Percentiles rank a stretch among this genome's conserved stretches.
Conservation (phyloP, 2,888 invertebrate species). For the Eilema griseolum region DNA sequence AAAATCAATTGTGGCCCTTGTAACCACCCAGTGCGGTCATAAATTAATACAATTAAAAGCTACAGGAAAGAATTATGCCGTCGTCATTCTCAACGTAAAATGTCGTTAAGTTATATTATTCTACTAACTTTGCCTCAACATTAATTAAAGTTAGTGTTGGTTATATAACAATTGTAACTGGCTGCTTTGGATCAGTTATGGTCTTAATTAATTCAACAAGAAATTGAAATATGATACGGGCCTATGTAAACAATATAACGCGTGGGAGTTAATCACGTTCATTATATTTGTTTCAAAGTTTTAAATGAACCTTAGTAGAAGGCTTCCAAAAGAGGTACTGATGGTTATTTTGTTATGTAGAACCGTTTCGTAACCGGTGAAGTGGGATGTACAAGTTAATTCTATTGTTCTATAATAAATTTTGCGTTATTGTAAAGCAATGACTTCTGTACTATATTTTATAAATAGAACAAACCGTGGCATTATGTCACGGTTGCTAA, state of each 20-base stretch:
- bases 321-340: background rate
- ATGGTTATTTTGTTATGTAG: background rate
- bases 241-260: constrained; percentile 20
- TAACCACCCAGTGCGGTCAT: constrained; percentile 74
- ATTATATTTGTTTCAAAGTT: background rate
- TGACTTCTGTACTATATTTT: too few relatives aligned
- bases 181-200: constrained; percentile 36
- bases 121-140: constrained; percentile 46
- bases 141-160: constrained; percentile 49
- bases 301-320: constrained; percentile 6
- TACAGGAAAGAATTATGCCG: constrained; percentile 50
- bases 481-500: too few relatives aligned
- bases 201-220: constrained; percentile 48
- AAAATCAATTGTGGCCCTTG: constrained; percentile 64
- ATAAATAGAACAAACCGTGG: too few relatives aligned
- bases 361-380: background rate
- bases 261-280: background rate
- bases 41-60: constrained; percentile 78
- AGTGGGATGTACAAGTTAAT: background rate
- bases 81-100: constrained; percentile 48
- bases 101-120: constrained; percentile 57
- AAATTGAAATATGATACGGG: constrained; percentile 42
- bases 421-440: background rate
- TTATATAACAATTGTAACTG: constrained; percentile 39
- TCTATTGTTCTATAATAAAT: background rate